These are phyloP conservation scores for Drosophila koepferae DNA, from an alignment of 2,888 invertebrate genomes.

Conservation along the genomic window DNA sequence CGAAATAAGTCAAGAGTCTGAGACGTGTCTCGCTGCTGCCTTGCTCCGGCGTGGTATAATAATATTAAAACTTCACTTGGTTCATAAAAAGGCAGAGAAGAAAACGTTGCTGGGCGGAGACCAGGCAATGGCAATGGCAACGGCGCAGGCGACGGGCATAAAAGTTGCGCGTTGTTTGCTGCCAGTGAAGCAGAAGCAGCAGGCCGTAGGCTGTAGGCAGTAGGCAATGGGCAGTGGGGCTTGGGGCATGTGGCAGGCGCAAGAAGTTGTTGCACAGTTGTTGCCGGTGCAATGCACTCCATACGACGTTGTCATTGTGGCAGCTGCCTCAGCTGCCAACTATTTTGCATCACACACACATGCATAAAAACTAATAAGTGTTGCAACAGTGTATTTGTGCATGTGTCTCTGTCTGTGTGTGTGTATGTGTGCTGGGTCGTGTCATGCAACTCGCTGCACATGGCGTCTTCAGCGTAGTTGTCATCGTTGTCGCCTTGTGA, in stretches of 20 bases:
- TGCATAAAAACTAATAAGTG: conserved; percentile 39
- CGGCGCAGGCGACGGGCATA: conserved; percentile 55
- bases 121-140: neutral
- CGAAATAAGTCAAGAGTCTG: conserved; percentile 59
- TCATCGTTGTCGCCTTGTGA: conserved; percentile 63
- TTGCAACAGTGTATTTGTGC: conserved; percentile 31
- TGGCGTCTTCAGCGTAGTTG: conserved; percentile 36
- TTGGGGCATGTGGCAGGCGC: conserved; percentile 38
- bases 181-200: conserved; percentile 69
- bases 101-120: conserved; percentile 41
- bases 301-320: conserved; percentile 57
- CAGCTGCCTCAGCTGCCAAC: conserved; percentile 72
- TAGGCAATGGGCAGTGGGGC: conserved; percentile 3
- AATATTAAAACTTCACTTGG: conserved; percentile 71
- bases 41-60: conserved; percentile 75
- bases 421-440: conserved; percentile 45
- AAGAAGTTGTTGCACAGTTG: conserved; percentile 63
- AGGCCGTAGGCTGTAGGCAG: conserved; percentile 19
- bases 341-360: conserved; percentile 70
- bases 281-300: conserved; percentile 71
- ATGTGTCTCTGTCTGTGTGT: neutral
- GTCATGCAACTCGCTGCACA: conserved; percentile 58
- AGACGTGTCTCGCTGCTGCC: conserved; percentile 57
- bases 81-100: conserved; percentile 19
- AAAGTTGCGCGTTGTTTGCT: conserved; percentile 75